A percentile compares a stretch with the other conserved stretches of the same genome.
Evolutionary conservation across 2,797 vertebrate genomes (phyloP).

Genomic region (Muscicapa striata): DNA sequence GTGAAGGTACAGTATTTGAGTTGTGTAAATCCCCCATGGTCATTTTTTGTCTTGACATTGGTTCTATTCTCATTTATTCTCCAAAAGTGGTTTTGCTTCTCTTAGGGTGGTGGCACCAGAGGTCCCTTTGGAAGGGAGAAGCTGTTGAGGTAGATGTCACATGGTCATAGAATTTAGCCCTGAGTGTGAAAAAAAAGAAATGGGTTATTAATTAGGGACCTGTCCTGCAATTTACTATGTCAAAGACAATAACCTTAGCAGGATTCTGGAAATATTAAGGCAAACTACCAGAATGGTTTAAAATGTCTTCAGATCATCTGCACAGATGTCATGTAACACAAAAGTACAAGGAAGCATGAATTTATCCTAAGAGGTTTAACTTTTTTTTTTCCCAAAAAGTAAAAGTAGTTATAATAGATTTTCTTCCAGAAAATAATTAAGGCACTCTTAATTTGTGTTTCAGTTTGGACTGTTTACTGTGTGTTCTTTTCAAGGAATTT

Average conservation of each 20-base stretch:
- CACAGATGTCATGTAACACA: neutral
- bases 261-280: neutral
- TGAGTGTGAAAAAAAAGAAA: neutral
- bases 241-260: neutral
- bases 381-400: neutral
- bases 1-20: neutral
- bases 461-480: neutral
- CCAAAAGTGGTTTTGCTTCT: neutral
- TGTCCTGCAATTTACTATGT: neutral
- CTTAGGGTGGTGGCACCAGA: neutral
- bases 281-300: neutral
- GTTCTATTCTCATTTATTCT: neutral
- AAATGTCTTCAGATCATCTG: neutral
- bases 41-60: neutral
- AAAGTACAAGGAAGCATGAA: neutral
- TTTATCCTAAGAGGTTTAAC: neutral
- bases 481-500: neutral
- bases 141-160: neutral
- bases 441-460: neutral
- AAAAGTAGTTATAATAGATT: neutral
- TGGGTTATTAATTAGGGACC: neutral
- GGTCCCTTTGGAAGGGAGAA: neutral
- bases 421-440: slow-evolving; percentile 22
- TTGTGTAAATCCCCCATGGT: neutral
- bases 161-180: neutral